Conservation (phyloP, 2,888 invertebrate genomes). For the Tenodera sinensis region DNA sequence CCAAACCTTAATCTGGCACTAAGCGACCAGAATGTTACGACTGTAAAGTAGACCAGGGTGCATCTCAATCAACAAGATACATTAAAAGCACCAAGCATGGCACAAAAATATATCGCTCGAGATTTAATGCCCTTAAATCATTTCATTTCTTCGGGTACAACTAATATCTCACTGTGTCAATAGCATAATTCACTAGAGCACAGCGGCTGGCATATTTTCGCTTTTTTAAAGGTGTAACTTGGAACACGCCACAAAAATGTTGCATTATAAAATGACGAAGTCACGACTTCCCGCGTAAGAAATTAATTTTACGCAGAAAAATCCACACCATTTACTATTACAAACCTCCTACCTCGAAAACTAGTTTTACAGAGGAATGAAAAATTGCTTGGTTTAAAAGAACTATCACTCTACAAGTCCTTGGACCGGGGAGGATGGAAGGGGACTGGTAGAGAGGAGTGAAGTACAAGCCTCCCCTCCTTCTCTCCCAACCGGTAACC, state of each 20-base stretch:
- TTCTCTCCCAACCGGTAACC: background rate
- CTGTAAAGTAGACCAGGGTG: background rate
- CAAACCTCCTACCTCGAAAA: background rate
- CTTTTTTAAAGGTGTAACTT: background rate
- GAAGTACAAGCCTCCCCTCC: background rate
- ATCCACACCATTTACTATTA: background rate
- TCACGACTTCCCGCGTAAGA: background rate
- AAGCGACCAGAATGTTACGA: too few relatives aligned
- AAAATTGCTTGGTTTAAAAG: conserved; percentile 2
- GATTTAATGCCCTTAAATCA: background rate
- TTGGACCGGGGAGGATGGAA: background rate
- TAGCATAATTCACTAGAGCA: background rate
- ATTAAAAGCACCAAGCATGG: background rate
- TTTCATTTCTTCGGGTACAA: background rate
- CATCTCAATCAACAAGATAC: background rate
- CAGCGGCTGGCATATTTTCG: background rate
- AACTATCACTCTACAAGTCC: conserved; percentile 5
- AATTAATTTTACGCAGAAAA: background rate
- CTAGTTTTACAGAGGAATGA: conserved; percentile 2
- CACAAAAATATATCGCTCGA: background rate
- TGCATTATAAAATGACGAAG: background rate
- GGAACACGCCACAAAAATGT: background rate
- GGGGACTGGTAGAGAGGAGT: background rate
- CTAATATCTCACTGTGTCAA: background rate
- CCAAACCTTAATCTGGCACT: too few relatives aligned